These are phyloP conservation scores for Cassiopea andromeda DNA, from an alignment of 30 jellyfish, hydroid and myxozoan genomes.

Conservation along the genomic window DNA sequence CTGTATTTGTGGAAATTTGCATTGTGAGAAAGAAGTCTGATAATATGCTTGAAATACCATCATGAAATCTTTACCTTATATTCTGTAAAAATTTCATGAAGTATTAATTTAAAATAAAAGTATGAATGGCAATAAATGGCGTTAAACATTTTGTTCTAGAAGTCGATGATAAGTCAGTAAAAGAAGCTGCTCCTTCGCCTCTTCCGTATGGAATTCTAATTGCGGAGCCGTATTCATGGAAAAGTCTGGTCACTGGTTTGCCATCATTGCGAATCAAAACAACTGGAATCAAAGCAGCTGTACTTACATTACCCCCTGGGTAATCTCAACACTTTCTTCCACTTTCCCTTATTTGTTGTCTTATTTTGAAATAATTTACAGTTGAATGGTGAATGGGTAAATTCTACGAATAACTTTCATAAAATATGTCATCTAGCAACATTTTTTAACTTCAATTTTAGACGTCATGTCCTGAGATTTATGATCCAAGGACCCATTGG, in stretches of 20 bases:
- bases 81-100: too few species aligned
- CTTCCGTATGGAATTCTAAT: conserved; percentile 75
- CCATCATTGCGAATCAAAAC: conserved; percentile 83
- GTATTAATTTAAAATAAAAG: too few species aligned
- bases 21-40: too few species aligned
- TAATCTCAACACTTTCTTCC: background rate
- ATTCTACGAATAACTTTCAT: too few species aligned
- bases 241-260: conserved; percentile 66
- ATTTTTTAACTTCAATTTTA: background rate
- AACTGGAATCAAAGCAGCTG: conserved; percentile 91
- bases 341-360: background rate
- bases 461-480: conserved; percentile 88
- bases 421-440: too few species aligned
- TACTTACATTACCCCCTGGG: conserved; percentile 93
- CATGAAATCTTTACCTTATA: too few species aligned
- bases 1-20: too few species aligned
- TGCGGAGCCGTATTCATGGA: conserved; percentile 91
- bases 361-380: background rate
- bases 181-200: conserved; percentile 46
- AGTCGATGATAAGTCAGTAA: conserved; percentile 51
- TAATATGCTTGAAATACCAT: too few species aligned
- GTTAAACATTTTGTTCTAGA: background rate
- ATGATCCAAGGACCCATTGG: conserved; percentile 95
- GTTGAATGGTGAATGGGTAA: background rate
- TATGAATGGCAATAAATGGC: too few species aligned